A percentile compares a stretch with the other conserved stretches of the same genome.
Evolutionary conservation across 2,797 vertebrate species (phyloP).

Genomic region (Siniperca undulata): DNA sequence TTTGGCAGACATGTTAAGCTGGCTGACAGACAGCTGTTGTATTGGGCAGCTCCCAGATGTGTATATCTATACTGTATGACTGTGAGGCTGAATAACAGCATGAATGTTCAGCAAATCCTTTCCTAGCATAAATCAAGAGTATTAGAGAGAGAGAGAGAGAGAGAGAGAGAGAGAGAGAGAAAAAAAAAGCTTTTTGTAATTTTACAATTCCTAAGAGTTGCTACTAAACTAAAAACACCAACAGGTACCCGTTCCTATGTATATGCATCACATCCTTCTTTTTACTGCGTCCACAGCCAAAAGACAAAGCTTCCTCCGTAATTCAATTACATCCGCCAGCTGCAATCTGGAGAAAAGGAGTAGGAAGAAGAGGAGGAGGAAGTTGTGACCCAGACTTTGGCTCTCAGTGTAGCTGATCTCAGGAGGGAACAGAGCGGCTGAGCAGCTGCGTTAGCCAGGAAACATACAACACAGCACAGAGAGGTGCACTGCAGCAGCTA

Average conservation of each 20-base stretch:
- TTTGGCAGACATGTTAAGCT: constrained; percentile 40
- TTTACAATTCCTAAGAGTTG: neutral
- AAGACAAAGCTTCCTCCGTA: constrained; percentile 49
- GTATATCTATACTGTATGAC: neutral
- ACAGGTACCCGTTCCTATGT: neutral
- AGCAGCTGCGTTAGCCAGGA: constrained; percentile 66
- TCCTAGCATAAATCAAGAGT: neutral
- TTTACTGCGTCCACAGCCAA: constrained; percentile 1
- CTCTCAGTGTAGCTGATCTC: constrained; percentile 58
- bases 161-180: too few relatives aligned
- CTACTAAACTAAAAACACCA: neutral
- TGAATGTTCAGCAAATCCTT: neutral
- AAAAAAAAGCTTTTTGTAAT: neutral
- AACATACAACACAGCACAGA: constrained; percentile 33
- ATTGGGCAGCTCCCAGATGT: constrained; percentile 24
- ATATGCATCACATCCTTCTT: neutral
- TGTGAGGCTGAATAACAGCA: neutral
- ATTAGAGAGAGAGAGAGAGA: neutral
- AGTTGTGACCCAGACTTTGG: constrained; percentile 62
- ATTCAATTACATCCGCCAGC: constrained; percentile 70
- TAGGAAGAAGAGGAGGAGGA: constrained; percentile 50
- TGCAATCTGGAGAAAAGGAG: constrained; percentile 54
- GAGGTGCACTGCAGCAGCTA: constrained; percentile 29
- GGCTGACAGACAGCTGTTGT: constrained; percentile 14
- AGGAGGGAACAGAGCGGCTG: constrained; percentile 26